Conservation (phyloP, 2,113 vertebrate genomes). For the Eublepharis macularius region DNA sequence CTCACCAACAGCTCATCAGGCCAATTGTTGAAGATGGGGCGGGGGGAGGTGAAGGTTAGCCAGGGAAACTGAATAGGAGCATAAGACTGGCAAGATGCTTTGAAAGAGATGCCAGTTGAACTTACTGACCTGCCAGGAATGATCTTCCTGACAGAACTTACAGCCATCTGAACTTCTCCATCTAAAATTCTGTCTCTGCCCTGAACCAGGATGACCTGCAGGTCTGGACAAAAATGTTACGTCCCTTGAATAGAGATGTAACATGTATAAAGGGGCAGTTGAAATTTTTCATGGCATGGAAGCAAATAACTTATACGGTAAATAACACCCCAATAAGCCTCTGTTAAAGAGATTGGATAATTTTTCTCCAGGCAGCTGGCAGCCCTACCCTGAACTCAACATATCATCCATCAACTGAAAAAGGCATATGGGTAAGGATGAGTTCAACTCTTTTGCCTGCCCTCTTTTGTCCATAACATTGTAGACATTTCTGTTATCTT, state of each 20-base stretch:
- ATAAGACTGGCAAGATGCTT: constrained; percentile 42
- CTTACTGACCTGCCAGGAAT: constrained; percentile 55
- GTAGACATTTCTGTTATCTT: not conserved
- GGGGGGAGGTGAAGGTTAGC: constrained; percentile 53
- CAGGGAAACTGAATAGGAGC: constrained; percentile 45
- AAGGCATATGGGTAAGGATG: constrained; percentile 33
- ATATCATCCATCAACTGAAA: constrained; percentile 29
- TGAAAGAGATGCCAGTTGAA: constrained; percentile 60
- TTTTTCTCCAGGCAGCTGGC: no score
- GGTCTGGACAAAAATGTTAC: no score
- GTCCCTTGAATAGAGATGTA: no score
- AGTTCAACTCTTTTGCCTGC: constrained; percentile 16
- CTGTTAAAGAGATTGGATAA: no score
- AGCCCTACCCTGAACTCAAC: no score
- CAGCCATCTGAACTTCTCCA: constrained; percentile 19
- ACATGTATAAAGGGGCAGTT: no score
- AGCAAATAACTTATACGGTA: no score
- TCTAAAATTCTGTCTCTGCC: constrained; percentile 42
- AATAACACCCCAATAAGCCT: no score
- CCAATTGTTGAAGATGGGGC: constrained; percentile 61
- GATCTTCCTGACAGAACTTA: constrained; percentile 20
- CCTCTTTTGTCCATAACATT: constrained; percentile 8
- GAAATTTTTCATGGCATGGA: no score
- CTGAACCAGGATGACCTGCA: constrained; percentile 29
- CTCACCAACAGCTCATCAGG: constrained; percentile 63